A percentile compares a stretch with the other conserved stretches of the same genome.
Evolutionary conservation across 2,888 invertebrate species (phyloP).

Genomic region (Drosophila kuntzei): DNA sequence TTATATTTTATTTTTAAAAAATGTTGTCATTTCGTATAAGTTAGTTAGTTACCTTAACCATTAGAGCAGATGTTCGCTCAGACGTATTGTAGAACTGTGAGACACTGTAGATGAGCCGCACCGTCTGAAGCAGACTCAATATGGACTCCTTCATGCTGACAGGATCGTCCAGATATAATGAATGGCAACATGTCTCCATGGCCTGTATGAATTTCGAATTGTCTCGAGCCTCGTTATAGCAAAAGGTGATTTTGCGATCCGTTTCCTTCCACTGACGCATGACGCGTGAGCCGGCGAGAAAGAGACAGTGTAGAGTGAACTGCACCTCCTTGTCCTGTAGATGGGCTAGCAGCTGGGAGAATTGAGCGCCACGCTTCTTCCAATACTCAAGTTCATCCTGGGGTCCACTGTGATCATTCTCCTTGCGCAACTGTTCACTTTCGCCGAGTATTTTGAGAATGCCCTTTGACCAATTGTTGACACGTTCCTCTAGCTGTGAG

Average conservation of each 20-base stretch:
- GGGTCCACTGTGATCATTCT: conserved; percentile 96
- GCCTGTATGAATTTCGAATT: conserved; percentile 98
- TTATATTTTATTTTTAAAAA: too few species aligned
- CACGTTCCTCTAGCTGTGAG: conserved; percentile 89
- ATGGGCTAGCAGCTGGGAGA: conserved; percentile 93
- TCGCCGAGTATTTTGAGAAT: conserved; percentile 94
- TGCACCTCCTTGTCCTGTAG: conserved; percentile 92
- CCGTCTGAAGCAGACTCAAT: conserved; percentile 95
- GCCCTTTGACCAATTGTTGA: conserved; percentile 92
- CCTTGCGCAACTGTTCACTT: conserved; percentile 95
- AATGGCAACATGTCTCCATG: conserved; percentile 97
- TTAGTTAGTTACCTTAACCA: conserved; percentile 92
- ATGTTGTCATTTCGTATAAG: not conserved
- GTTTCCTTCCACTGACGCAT: conserved; percentile 93
- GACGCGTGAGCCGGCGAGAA: conserved; percentile 91
- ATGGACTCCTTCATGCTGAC: conserved; percentile 96
- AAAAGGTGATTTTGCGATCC: conserved; percentile 96
- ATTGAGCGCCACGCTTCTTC: conserved; percentile 97
- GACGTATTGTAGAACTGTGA: conserved; percentile 98
- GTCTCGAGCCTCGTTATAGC: conserved; percentile 97
- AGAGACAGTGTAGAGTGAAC: conserved; percentile 91
- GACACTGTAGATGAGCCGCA: conserved; percentile 96
- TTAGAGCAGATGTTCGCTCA: conserved; percentile 96
- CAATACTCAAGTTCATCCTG: conserved; percentile 98
- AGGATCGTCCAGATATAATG: conserved; percentile 96